Conservation (phyloP, 2,888 invertebrate species). For the Mythimna impura region DNA sequence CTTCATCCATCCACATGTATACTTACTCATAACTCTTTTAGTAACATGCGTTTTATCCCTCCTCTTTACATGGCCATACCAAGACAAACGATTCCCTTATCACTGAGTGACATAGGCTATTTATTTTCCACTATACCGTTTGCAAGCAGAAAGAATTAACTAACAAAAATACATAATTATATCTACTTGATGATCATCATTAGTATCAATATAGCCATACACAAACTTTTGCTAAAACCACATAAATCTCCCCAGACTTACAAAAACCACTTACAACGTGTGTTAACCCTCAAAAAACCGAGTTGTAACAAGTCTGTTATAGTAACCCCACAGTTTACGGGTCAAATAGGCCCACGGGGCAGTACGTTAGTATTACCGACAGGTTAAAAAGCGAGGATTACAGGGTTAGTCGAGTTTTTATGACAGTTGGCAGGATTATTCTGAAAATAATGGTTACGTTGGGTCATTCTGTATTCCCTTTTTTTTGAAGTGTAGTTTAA, state of each 20-base stretch:
- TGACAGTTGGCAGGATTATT: slow-evolving; percentile 56
- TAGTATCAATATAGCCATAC: neutral
- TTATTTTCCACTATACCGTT: too few relatives aligned
- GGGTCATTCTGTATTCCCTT: slow-evolving; percentile 8
- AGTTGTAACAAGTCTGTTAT: slow-evolving; percentile 42
- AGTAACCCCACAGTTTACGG: slow-evolving; percentile 53
- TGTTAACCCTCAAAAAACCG: slow-evolving; percentile 25
- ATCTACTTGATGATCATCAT: neutral
- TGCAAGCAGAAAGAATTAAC: too few relatives aligned
- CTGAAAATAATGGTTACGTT: slow-evolving; percentile 48
- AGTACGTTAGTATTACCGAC: slow-evolving; percentile 49
- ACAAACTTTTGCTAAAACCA: too few relatives aligned
- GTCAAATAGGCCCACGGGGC: slow-evolving; percentile 58
- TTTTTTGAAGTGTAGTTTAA: slow-evolving; percentile 20
- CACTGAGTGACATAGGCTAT: too few relatives aligned
- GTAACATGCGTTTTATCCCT: too few relatives aligned
- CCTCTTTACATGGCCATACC: too few relatives aligned
- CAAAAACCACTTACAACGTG: neutral
- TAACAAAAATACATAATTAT: neutral
- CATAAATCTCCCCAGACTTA: slow-evolving; percentile 5
- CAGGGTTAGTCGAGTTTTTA: slow-evolving; percentile 54
- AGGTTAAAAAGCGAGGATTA: slow-evolving; percentile 57
- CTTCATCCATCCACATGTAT: too few relatives aligned
- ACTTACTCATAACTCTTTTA: too few relatives aligned
- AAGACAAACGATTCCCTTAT: too few relatives aligned